These are phyloP conservation scores for Pseudobourletiella spinata DNA, from an alignment of 1,140 invertebrate genomes.

Conservation along the genomic window DNA sequence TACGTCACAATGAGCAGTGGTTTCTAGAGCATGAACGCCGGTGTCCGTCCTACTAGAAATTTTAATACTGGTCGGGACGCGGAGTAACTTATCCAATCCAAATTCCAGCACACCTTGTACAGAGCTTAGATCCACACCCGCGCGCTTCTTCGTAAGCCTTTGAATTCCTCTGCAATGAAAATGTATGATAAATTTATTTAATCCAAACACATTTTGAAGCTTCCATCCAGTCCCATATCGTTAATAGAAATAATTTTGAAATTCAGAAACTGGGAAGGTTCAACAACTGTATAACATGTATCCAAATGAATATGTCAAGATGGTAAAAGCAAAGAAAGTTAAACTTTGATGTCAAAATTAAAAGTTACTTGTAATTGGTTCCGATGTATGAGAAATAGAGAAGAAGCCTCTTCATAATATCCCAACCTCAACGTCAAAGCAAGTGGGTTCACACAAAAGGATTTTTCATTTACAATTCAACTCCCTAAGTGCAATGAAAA, in stretches of 20 bases:
- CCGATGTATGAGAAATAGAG: conserved; percentile 32
- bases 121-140: background rate
- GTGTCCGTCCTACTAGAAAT: conserved; percentile 29
- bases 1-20: conserved; percentile 17
- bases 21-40: conserved; percentile 27
- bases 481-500: no score
- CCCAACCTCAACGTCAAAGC: no score
- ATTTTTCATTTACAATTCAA: no score
- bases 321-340: background rate
- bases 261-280: no score
- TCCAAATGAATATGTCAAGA: background rate
- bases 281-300: no score
- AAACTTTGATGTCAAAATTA: background rate
- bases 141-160: background rate
- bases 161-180: conserved; percentile 22
- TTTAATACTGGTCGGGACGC: background rate
- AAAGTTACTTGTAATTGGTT: conserved; percentile 28
- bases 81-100: conserved; percentile 15
- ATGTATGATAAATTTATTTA: background rate
- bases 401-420: conserved; percentile 9
- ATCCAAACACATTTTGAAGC: background rate
- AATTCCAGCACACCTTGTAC: conserved; percentile 32
- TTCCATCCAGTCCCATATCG: background rate
- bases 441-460: no score
- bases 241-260: background rate